Conservation (phyloP, 2,797 vertebrate species). For the Potorous gilbertii region DNA sequence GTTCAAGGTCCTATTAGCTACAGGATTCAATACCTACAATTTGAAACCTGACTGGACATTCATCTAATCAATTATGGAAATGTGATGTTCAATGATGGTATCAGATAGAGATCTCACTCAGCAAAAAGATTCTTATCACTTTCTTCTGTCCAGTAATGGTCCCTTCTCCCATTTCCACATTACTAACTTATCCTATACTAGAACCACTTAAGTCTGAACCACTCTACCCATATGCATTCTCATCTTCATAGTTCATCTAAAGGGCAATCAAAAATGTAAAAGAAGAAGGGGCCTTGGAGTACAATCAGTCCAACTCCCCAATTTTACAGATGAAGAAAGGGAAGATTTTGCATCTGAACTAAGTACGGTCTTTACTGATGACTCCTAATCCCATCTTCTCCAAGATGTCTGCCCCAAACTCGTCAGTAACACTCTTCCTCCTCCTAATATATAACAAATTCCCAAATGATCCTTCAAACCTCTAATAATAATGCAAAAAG, state of each 20-base stretch:
- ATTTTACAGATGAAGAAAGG: conserved; percentile 1
- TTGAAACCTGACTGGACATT: background rate
- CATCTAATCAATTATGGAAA: background rate
- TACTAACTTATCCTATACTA: background rate
- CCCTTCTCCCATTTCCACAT: conserved; percentile 7
- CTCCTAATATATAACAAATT: background rate
- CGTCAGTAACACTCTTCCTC: background rate
- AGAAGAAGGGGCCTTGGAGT: background rate
- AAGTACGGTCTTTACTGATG: background rate
- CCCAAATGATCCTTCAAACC: background rate
- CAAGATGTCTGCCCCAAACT: background rate
- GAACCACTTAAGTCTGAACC: conserved; percentile 9
- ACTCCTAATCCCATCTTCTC: background rate
- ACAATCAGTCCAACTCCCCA: background rate
- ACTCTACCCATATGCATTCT: conserved; percentile 11
- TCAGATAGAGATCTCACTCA: conserved; percentile 9
- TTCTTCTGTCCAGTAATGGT: background rate
- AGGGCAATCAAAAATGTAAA: conserved; percentile 10
- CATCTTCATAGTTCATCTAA: conserved; percentile 13
- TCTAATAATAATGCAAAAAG: background rate
- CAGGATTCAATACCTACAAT: background rate
- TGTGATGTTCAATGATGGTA: background rate
- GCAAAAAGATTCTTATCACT: background rate
- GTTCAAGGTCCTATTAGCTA: conserved; percentile 1
- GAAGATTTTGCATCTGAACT: background rate